Base-by-base conservation (phyloP, 2,797 vertebrate species). In the Spea hammondii region DNA sequence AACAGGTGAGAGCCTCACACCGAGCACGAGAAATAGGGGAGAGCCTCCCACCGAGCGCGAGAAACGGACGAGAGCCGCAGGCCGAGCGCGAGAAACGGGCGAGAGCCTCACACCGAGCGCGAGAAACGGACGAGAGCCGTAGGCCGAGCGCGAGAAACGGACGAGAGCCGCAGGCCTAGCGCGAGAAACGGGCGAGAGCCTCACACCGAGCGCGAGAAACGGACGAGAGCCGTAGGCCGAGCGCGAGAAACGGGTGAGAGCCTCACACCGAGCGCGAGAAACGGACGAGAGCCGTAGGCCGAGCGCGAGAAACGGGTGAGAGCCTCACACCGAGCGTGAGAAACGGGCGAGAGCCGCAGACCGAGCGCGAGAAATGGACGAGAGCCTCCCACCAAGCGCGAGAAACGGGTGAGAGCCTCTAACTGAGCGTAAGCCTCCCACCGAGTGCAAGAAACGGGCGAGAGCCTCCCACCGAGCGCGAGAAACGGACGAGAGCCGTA, bases 61-160 rank as follows among this genome's bases (percentile, higher is more conserved):
- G 85, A 85, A 49, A 69, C 62, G 47, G 79, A 88, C 67, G 84
- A 86, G 69, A 47, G 67, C 13, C 8, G 0, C 57, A 1, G 1
- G 4, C n/a, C 9, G 11, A 10, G 57, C 8, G 51, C 6, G 10
- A 7, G 2, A 53, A 11, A 53, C 6, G 51, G 6, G 51, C 6
- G 51, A 7, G 51, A 60, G n/a, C 13, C 5, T 6, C n/a, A 0
- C n/a, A 60, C 13, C 10, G 5, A 13, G 57, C 10, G 57, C 10
- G 13, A 5, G 13, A 59, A 13, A 11, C 8, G 57, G 10, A 4
- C 8, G 57, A 5, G 10, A 12, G 67, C 2, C 8, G 2, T 4
- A 1, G 1, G 4, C n/a, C 1, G 11, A 10, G 57, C 8, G 51
- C 6, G 10, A 7, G 51, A 53, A 11, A 53, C 6, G 2, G 6